Evolutionary conservation across 2,797 vertebrate species (phyloP).

Genomic region (Muraenolepis orangiensis): DNA sequence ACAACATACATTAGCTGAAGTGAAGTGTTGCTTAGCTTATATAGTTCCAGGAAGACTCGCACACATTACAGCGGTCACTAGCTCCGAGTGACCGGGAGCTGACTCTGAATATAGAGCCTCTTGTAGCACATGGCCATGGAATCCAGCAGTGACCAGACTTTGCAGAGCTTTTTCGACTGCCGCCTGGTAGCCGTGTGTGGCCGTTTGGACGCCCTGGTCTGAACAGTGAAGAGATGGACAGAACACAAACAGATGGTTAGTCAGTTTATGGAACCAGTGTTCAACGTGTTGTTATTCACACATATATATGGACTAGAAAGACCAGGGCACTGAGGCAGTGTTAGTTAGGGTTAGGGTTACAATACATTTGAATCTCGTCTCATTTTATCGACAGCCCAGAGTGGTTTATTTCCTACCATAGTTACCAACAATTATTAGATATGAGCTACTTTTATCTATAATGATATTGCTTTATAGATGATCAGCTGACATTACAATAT

Average conservation of each 20-base stretch:
- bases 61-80: constrained; percentile 19
- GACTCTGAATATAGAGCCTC: constrained; percentile 30
- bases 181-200: not conserved
- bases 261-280: constrained; percentile 15
- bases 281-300: not conserved
- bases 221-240: constrained; percentile 1
- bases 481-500: not conserved
- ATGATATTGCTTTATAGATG: not conserved
- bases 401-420: not conserved
- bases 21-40: not conserved
- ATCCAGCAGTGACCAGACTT: constrained; percentile 30
- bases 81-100: constrained; percentile 7
- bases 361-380: no score
- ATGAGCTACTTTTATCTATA: not conserved
- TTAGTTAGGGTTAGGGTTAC: not conserved
- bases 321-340: not conserved
- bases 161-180: constrained; percentile 41
- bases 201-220: constrained; percentile 21
- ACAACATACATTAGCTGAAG: constrained; percentile 42
- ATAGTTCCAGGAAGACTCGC: not conserved
- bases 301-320: not conserved
- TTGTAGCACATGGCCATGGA: constrained; percentile 49
- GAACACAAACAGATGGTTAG: constrained; percentile 2
- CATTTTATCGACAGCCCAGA: not conserved
- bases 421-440: not conserved